Percentiles rank a stretch among this genome's conserved stretches.
Conservation (phyloP, 2,888 invertebrate species). For the Meloe dianella region DNA sequence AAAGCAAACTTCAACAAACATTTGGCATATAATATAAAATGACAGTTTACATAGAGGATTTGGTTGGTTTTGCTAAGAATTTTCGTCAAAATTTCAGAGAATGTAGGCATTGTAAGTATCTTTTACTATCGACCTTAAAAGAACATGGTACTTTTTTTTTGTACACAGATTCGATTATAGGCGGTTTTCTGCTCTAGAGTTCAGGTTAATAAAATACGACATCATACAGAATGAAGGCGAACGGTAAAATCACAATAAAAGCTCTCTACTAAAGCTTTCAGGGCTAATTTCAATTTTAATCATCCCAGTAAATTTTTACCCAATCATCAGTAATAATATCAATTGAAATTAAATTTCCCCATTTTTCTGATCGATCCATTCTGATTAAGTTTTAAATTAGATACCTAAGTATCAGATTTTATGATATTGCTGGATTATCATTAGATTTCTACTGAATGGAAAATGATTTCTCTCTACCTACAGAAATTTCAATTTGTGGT, state of each 20-base stretch:
- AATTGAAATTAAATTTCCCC: too few species aligned
- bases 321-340: too few species aligned
- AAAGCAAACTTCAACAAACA: neutral
- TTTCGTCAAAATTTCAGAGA: neutral
- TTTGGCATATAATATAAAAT: neutral
- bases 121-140: neutral
- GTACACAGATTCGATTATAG: neutral
- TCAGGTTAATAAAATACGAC: conserved; percentile 14
- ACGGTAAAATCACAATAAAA: conserved; percentile 8
- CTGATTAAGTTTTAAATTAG: conserved; percentile 3
- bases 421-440: neutral
- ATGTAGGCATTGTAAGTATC: neutral
- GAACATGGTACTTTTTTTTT: neutral
- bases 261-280: conserved; percentile 7
- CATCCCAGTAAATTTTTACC: too few species aligned
- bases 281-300: conserved; percentile 15
- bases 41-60: neutral
- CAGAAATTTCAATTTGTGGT: neutral
- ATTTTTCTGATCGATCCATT: neutral
- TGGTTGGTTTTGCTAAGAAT: neutral
- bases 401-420: neutral
- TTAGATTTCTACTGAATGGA: neutral
- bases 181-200: neutral
- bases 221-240: neutral
- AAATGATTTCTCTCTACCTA: neutral